phyloP scores from a whole-genome alignment of 2,888 invertebrate species.

The Drosophila birchii region DNA sequence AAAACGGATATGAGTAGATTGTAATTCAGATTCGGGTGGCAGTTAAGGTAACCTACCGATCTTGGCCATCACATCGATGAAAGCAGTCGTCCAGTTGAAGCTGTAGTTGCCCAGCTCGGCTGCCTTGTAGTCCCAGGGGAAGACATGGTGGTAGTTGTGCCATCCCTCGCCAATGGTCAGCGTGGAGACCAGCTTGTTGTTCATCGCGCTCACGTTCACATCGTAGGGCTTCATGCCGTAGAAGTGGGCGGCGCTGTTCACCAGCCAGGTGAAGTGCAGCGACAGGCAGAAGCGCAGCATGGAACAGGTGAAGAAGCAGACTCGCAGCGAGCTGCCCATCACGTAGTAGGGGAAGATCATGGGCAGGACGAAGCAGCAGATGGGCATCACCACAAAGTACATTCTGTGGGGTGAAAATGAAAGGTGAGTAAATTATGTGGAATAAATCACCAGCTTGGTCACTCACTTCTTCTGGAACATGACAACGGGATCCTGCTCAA shows the following conservation, averaged over 20 bases:
- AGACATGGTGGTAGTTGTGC: slow-evolving; percentile 95
- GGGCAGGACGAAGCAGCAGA: slow-evolving; percentile 92
- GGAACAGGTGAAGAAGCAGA: slow-evolving; percentile 91
- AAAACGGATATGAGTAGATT: neutral
- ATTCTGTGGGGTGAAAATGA: slow-evolving; percentile 59
- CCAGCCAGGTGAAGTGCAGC: slow-evolving; percentile 95
- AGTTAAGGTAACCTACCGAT: slow-evolving; percentile 86
- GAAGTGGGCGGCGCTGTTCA: slow-evolving; percentile 96
- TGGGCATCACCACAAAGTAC: slow-evolving; percentile 90
- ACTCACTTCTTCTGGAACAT: slow-evolving; percentile 93
- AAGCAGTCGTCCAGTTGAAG: slow-evolving; percentile 87
- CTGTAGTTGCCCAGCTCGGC: slow-evolving; percentile 89
- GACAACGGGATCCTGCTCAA: slow-evolving; percentile 93
- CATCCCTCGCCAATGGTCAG: slow-evolving; percentile 92
- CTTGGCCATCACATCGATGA: slow-evolving; percentile 89
- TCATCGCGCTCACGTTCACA: slow-evolving; percentile 89
- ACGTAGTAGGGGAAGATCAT: slow-evolving; percentile 90
- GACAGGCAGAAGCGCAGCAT: slow-evolving; percentile 91
- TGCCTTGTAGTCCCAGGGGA: slow-evolving; percentile 93
- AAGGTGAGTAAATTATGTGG: neutral
- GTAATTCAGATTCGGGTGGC: accelerated
- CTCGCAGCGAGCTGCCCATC: slow-evolving; percentile 91
- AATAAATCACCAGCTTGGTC: accelerated
- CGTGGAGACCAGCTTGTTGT: slow-evolving; percentile 88
- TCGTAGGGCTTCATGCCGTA: slow-evolving; percentile 97